phyloP scores from a whole-genome alignment of 1,140 invertebrate species.

The Chionoecetes opilio region DNA sequence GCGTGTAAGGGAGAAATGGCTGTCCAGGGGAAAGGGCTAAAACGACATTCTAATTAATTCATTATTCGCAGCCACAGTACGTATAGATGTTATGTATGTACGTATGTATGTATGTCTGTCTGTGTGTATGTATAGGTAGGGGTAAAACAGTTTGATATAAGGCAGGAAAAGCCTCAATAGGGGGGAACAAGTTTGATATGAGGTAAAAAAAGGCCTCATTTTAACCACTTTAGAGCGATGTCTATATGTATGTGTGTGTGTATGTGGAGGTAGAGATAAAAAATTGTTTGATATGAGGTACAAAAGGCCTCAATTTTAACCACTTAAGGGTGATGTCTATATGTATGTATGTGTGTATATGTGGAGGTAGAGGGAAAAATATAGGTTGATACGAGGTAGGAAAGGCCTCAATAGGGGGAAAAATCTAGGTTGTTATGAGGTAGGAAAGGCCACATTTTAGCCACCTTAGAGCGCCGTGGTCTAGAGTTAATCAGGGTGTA shows the following conservation, averaged over 20 bases:
- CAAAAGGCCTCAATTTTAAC: no score
- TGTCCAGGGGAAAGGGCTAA: slow-evolving; percentile 76
- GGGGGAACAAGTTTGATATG: no score
- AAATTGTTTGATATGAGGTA: no score
- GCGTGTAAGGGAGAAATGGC: slow-evolving; percentile 76
- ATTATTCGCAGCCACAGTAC: slow-evolving; percentile 75
- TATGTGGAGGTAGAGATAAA: not conserved
- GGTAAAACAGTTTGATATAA: no score
- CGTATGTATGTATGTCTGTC: slow-evolving; percentile 42
- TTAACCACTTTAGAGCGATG: no score
- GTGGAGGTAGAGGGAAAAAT: not conserved
- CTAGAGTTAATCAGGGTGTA: not conserved
- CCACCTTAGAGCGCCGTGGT: not conserved
- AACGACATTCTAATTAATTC: slow-evolving; percentile 80
- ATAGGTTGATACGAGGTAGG: no score
- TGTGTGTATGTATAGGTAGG: slow-evolving; percentile 30
- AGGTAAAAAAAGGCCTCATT: no score
- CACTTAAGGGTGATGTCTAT: no score
- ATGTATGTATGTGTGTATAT: not conserved
- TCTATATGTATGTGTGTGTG: no score
- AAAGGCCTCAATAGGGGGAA: no score
- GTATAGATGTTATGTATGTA: slow-evolving; percentile 50
- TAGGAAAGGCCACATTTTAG: not conserved
- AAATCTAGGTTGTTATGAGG: no score
- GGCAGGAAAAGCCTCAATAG: no score